Evolutionary conservation across 2,888 invertebrate genomes (phyloP).

Genomic region (Cabera pusaria): DNA sequence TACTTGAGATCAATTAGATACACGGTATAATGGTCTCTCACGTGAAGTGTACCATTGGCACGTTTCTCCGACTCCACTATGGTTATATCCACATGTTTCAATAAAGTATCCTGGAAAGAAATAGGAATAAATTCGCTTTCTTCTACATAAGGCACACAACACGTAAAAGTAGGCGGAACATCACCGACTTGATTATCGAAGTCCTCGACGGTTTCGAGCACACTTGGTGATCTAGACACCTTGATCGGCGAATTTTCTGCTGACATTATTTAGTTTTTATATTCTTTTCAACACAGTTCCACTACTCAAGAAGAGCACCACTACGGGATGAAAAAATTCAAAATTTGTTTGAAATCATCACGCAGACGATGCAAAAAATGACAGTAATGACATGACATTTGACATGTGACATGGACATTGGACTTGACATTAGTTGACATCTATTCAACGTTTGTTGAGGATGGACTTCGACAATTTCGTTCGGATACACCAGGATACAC

Average conservation of each 20-base stretch:
- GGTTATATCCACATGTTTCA: constrained; percentile 89
- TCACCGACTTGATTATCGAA: constrained; percentile 67
- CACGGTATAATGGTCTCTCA: constrained; percentile 90
- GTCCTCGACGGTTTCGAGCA: constrained; percentile 62
- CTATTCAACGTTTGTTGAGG: neutral
- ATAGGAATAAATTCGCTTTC: constrained; percentile 21
- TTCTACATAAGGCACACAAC: constrained; percentile 53
- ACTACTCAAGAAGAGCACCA: constrained; percentile 6
- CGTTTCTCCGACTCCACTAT: constrained; percentile 91
- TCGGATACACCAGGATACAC: constrained; percentile 2
- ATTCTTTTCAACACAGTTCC: constrained; percentile 7
- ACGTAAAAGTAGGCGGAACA: too few species aligned
- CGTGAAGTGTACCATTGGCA: constrained; percentile 88
- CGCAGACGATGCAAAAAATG: constrained; percentile 8
- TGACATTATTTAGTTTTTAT: constrained; percentile 48
- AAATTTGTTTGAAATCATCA: constrained; percentile 20
- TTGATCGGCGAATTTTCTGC: constrained; percentile 59
- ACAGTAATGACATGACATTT: constrained; percentile 5
- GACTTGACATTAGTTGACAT: neutral
- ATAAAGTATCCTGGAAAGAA: constrained; percentile 82
- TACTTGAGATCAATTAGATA: constrained; percentile 91
- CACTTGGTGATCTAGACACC: constrained; percentile 55
- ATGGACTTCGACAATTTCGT: too few species aligned
- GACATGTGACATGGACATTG: neutral
- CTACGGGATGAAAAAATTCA: too few species aligned